These are phyloP conservation scores for Peromyscus maniculatus DNA, from an alignment of 2,113 vertebrate genomes.

Conservation along the genomic window DNA sequence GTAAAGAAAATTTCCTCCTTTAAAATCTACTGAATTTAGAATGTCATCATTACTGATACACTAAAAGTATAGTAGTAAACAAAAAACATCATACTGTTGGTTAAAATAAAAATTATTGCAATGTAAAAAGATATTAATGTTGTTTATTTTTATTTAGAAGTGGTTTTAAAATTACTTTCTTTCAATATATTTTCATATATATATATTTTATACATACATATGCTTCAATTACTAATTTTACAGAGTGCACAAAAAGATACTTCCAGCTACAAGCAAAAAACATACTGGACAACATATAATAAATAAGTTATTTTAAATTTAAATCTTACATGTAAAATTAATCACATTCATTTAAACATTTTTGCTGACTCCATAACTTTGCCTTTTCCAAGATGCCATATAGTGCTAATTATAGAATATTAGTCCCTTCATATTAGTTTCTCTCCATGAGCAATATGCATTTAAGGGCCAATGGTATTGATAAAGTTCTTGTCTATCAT, in stretches of 20 bases:
- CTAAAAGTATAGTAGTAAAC: constrained; percentile 32
- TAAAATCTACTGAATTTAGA: neutral
- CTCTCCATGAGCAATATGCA: neutral
- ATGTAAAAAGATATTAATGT: neutral
- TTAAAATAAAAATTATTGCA: constrained; percentile 34
- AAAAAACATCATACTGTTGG: neutral
- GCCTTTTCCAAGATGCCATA: neutral
- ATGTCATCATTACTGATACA: constrained; percentile 22
- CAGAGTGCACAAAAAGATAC: neutral
- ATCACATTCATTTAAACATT: constrained; percentile 45
- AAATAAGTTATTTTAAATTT: constrained; percentile 49
- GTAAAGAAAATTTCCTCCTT: constrained; percentile 56
- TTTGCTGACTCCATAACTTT: neutral
- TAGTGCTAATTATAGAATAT: neutral
- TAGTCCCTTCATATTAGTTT: neutral
- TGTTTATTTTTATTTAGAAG: constrained; percentile 33
- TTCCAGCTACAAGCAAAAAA: neutral
- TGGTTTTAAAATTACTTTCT: constrained; percentile 1
- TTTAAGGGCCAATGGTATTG: neutral
- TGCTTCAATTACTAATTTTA: neutral
- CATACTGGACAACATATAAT: neutral
- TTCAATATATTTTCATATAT: constrained; percentile 33
- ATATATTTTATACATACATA: neutral
- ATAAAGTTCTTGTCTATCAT: neutral
- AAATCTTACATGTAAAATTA: constrained; percentile 42